Conservation (phyloP, 2,888 invertebrate genomes). For the Limenitis camilla region DNA sequence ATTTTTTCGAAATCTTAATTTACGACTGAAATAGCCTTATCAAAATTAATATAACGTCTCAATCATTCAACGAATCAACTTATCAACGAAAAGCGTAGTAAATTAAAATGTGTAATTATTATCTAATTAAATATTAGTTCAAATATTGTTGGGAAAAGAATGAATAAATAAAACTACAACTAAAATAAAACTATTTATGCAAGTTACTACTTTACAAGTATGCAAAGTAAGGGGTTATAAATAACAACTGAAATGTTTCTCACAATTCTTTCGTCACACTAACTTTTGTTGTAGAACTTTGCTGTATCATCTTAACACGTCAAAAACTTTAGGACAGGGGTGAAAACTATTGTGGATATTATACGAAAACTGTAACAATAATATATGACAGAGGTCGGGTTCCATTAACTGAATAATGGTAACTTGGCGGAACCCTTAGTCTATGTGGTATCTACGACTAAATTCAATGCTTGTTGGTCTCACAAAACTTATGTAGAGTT, state of each 20-base stretch:
- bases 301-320: not conserved
- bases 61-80: no score
- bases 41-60: no score
- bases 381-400: slow-evolving; percentile 8
- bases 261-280: not conserved
- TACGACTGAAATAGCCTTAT: no score
- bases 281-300: not conserved
- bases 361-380: slow-evolving; percentile 1
- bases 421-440: not conserved
- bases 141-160: no score
- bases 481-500: slow-evolving; percentile 10
- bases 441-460: no score
- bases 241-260: not conserved
- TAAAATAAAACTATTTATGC: no score
- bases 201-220: no score
- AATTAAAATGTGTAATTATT: no score
- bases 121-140: no score
- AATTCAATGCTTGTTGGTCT: not conserved
- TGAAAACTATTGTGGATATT: not conserved
- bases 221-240: no score
- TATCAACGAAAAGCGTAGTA: no score
- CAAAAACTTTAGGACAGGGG: slow-evolving; percentile 2
- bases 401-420: slow-evolving; percentile 12
- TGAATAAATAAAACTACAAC: not conserved
- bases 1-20: no score